Base-by-base conservation (phyloP, 2,888 invertebrate species). In the Corythucha ciliata region DNA sequence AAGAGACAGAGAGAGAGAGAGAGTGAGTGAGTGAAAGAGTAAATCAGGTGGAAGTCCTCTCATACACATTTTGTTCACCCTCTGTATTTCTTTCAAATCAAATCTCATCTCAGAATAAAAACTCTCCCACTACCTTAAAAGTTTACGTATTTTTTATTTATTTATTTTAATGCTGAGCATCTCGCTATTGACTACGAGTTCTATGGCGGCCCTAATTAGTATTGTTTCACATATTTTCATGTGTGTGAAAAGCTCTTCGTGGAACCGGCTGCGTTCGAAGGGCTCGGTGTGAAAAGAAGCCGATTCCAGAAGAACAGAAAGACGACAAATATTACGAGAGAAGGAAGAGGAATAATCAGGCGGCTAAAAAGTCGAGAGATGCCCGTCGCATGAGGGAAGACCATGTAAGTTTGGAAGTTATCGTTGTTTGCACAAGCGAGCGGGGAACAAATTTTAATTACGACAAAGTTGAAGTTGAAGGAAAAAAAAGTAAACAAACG, bases 251-350 rank as follows among this genome's bases (percentile, higher is more conserved):
- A 45, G 45, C 53, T 25, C 34, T 57, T 37, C 42, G 50, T 42
- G 42, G 40, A 10, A 49, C 48, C 25, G 48, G 55, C 2, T 33
- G 62, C 44, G 64, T 67, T 20, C 68, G 76, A 54, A 68, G 83
- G 4, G 78, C 81, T 0, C 73, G 89, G 3, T 83, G 87, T 0
- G 87, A 87, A 65, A 89, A 89, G 65, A 79, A 87, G 48, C 83
- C 90, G 0, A 90, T 90, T 48, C 91, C 91, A 0, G 78, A 81
- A 0, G 88, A 87, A 42, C 76, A 85, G 65, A 92, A 92, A 64
- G 91, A 92, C 63, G 84, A 83, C 55, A 89, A 87, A 67, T 92
- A 92, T 68, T 91, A 81, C 67, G 91, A 92, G 67, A 71, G 90
- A 37, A 72, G 92, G 53, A 80, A 84, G 64, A 72, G 90, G 7